Evolutionary conservation across 2,113 vertebrate genomes (phyloP).

Genomic region (Sisor rabdophorus): DNA sequence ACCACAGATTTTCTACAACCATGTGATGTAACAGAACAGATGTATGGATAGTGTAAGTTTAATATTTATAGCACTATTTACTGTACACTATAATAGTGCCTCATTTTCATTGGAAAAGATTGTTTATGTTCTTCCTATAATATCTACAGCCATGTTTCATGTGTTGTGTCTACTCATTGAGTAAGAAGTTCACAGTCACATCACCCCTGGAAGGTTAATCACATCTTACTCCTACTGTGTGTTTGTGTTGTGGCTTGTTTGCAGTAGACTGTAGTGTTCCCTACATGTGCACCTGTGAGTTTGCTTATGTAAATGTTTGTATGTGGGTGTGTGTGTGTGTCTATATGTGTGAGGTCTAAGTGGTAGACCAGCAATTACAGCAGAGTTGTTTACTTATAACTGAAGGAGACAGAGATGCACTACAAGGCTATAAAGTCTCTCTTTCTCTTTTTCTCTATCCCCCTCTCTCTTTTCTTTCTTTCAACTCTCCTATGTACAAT

Average conservation of each 20-base stretch:
- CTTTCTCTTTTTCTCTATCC: constrained; percentile 14
- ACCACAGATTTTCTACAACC: no score
- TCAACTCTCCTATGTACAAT: constrained; percentile 16
- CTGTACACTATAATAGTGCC: no score
- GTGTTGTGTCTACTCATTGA: constrained; percentile 6
- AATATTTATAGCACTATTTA: no score
- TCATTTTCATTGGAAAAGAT: no score
- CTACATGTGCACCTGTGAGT: constrained; percentile 33
- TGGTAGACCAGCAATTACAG: constrained; percentile 56
- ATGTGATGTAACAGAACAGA: no score
- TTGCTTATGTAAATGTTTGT: constrained; percentile 33
- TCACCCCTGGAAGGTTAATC: constrained; percentile 22
- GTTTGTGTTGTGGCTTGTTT: constrained; percentile 46
- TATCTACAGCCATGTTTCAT: neutral
- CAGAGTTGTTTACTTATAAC: constrained; percentile 56
- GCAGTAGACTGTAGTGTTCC: constrained; percentile 31
- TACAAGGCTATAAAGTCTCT: constrained; percentile 49
- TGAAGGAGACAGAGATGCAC: constrained; percentile 57
- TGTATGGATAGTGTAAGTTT: no score
- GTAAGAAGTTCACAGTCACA: constrained; percentile 40
- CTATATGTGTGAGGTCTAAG: constrained; percentile 64
- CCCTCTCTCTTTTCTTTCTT: neutral
- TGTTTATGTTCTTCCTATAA: no score
- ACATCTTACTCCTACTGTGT: constrained; percentile 1
- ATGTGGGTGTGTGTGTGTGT: constrained; percentile 46